Evolutionary conservation across 2,113 vertebrate genomes (phyloP).

Genomic region (zebrafish (Danio rerio)): GRCz12tu NC_133194.1:38913001-38913500

Average conservation of each 20-base stretch:
- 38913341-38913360: background rate
- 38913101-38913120: slow-evolving; percentile 21
- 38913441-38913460: background rate
- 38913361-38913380: background rate
- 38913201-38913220: slow-evolving; percentile 52
- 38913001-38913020: slow-evolving; percentile 28
- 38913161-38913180: slow-evolving; percentile 56
- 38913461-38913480: slow-evolving; percentile 16
- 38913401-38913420: background rate
- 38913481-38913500: background rate
- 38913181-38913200: slow-evolving; percentile 63
- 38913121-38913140: slow-evolving; percentile 46
- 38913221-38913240: slow-evolving; percentile 47
- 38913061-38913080: slow-evolving; percentile 14
- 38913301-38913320: slow-evolving; percentile 3
- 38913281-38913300: slow-evolving; percentile 44
- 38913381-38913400: slow-evolving; percentile 9
- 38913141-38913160: slow-evolving; percentile 55
- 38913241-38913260: slow-evolving; percentile 61
- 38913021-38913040: slow-evolving; percentile 1
- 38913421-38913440: background rate
- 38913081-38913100: slow-evolving; percentile 42
- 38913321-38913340: slow-evolving; percentile 23
- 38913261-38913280: slow-evolving; percentile 73
- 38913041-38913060: slow-evolving; percentile 32